phyloP scores from a whole-genome alignment of 2,888 invertebrate species.

The Dasypogon diadema region DNA sequence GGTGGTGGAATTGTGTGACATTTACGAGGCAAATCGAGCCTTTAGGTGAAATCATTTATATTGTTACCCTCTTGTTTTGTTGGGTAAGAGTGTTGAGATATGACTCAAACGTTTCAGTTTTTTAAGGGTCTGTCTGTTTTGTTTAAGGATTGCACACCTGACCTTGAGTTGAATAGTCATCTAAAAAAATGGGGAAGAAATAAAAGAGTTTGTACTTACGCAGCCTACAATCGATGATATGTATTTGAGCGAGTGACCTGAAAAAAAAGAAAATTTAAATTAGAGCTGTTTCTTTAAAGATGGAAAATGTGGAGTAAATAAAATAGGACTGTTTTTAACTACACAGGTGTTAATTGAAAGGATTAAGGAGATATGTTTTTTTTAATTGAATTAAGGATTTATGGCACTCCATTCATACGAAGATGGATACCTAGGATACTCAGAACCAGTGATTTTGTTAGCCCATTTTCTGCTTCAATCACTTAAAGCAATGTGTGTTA shows the following conservation, averaged over 20 bases:
- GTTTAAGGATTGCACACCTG: background rate
- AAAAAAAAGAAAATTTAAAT: background rate
- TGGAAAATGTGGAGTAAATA: no score
- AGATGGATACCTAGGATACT: no score
- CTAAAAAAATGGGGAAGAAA: background rate
- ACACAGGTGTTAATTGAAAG: no score
- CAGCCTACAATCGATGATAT: conserved; percentile 6
- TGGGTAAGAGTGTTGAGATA: background rate
- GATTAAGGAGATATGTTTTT: no score
- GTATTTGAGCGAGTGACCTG: conserved; percentile 3
- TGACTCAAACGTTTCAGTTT: background rate
- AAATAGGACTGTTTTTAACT: no score
- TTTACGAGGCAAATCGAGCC: conserved; percentile 46
- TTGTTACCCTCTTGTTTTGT: background rate
- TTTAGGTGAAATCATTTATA: conserved; percentile 31
- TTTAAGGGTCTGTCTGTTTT: background rate
- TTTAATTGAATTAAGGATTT: no score
- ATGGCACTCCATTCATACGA: no score
- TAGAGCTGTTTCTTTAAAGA: no score
- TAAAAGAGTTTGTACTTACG: conserved; percentile 12
- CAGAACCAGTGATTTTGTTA: no score
- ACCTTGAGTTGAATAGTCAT: background rate
- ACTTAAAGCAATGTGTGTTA: no score
- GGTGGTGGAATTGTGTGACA: conserved; percentile 17
- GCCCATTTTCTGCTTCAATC: no score